Evolutionary conservation across 64 coral and sea anemone genomes (phyloP).

Genomic region (Catalaphyllia jardinei): DNA sequence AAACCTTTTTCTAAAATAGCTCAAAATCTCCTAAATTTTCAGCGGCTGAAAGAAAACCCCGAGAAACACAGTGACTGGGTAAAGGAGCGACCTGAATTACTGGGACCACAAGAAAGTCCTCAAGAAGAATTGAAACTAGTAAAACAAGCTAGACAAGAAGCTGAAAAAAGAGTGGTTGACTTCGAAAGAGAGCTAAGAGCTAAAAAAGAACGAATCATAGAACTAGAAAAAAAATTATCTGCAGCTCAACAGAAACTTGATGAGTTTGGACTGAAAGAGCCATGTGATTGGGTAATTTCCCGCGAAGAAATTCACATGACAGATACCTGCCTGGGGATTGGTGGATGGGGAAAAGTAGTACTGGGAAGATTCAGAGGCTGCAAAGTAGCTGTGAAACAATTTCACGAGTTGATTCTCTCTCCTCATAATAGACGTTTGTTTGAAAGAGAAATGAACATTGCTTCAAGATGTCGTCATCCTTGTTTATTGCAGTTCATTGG

Average conservation of each 20-base stretch:
- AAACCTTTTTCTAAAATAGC: too few relatives aligned
- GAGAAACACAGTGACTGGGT: conserved; percentile 9
- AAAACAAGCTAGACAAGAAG: conserved; percentile 8
- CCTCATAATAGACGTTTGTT: background rate
- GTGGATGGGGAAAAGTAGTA: conserved; percentile 49
- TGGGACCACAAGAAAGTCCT: background rate
- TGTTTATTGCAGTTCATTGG: conserved; percentile 29
- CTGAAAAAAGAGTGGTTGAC: background rate
- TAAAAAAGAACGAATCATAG: background rate
- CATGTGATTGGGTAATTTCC: conserved; percentile 22
- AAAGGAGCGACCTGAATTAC: background rate
- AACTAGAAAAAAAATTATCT: conserved; percentile 36
- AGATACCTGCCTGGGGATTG: background rate
- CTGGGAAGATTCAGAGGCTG: conserved; percentile 27
- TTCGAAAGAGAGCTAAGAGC: conserved; percentile 6
- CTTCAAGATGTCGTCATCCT: background rate
- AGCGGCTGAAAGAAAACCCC: conserved; percentile 5
- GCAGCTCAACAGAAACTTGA: conserved; percentile 45
- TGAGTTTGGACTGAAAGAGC: conserved; percentile 10
- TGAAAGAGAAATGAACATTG: background rate
- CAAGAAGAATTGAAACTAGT: conserved; percentile 27
- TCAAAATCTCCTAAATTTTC: background rate
- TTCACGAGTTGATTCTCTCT: background rate
- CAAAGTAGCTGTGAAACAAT: conserved; percentile 59
- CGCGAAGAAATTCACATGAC: conserved; percentile 27